phyloP scores from a whole-genome alignment of 2,888 invertebrate genomes.

The Trichogramma dendrolimi region DNA sequence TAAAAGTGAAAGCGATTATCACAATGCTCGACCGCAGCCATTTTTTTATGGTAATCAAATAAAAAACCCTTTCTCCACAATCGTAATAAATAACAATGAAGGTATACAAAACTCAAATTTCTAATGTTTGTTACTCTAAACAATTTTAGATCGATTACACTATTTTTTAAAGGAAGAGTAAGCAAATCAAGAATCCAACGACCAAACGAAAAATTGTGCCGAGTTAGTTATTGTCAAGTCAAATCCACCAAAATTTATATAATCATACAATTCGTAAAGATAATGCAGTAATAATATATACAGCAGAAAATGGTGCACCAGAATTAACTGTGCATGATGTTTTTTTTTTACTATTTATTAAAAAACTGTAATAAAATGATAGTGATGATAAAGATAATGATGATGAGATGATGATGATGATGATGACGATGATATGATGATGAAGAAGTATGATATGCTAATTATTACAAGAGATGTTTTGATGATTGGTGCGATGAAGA shows the following conservation, averaged over 20 bases:
- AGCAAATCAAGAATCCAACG: slow-evolving; percentile 51
- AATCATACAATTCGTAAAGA: slow-evolving; percentile 35
- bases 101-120: neutral
- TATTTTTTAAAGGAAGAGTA: slow-evolving; percentile 40
- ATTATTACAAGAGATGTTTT: neutral
- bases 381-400: too few species aligned
- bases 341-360: slow-evolving; percentile 26
- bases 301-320: slow-evolving; percentile 46
- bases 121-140: neutral
- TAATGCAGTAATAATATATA: slow-evolving; percentile 50
- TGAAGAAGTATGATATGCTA: too few species aligned
- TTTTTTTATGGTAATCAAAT: too few species aligned
- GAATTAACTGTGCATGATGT: slow-evolving; percentile 39
- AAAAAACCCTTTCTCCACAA: too few species aligned
- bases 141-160: slow-evolving; percentile 36
- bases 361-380: too few species aligned
- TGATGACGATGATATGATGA: too few species aligned
- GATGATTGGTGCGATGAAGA: neutral
- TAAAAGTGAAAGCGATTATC: too few species aligned
- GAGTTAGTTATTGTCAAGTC: slow-evolving; percentile 44
- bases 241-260: slow-evolving; percentile 44
- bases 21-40: too few species aligned
- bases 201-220: slow-evolving; percentile 50
- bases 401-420: too few species aligned
- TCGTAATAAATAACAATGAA: too few species aligned